Percentiles rank a stretch among this genome's conserved stretches.
Evolutionary conservation across 2,797 vertebrate genomes (phyloP).

Genomic region (Paratrypauchen microcephalus): DNA sequence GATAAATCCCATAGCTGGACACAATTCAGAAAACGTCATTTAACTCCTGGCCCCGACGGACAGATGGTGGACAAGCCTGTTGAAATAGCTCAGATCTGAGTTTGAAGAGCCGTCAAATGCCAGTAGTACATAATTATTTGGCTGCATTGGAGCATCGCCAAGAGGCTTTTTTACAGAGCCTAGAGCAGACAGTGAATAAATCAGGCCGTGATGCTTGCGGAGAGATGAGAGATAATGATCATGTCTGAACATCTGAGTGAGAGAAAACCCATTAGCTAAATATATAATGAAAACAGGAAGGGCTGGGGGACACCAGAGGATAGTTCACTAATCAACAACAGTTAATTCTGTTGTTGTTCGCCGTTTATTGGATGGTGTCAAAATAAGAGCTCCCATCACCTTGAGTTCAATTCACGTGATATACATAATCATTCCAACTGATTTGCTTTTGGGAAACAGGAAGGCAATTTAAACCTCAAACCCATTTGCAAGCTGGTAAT

Average conservation of each 20-base stretch:
- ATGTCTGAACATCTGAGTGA: conserved; percentile 26
- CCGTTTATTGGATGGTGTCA: conserved; percentile 1
- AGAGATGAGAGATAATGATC: conserved; percentile 39
- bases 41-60: conserved; percentile 22
- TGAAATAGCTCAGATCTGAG: conserved; percentile 8
- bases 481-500: too few species aligned
- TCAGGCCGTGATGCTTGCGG: conserved; percentile 16
- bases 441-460: background rate
- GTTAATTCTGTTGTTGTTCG: background rate
- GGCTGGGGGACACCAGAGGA: background rate
- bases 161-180: conserved; percentile 30
- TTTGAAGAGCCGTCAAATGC: background rate
- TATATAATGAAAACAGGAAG: background rate
- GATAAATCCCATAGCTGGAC: conserved; percentile 37
- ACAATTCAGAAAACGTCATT: conserved; percentile 37
- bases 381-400: background rate
- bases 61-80: conserved; percentile 24
- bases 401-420: background rate
- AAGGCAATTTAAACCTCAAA: background rate
- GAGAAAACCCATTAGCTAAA: conserved; percentile 14
- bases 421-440: background rate
- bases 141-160: conserved; percentile 26
- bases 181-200: conserved; percentile 7
- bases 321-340: background rate
- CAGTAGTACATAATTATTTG: conserved; percentile 19